Percentiles rank a stretch among this genome's conserved stretches.
Evolutionary conservation across 37 sponge, comb jelly and placozoan species (phyloP).

Genomic region (Spongilla lacustris): DNA sequence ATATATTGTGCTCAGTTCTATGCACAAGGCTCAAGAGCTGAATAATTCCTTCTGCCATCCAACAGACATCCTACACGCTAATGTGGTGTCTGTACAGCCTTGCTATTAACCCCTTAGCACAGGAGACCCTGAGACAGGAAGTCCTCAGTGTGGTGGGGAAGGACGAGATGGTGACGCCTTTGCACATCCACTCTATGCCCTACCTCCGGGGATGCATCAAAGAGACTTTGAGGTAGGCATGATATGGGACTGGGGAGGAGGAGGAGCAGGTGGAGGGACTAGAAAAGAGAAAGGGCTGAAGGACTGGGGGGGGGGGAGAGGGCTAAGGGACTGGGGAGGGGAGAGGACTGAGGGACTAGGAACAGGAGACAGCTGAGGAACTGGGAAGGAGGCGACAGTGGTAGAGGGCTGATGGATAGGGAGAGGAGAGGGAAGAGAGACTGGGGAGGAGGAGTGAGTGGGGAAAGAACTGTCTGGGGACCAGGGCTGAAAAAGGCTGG

Average conservation of each 20-base stretch:
- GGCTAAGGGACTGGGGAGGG: not conserved
- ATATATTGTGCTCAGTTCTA: no score
- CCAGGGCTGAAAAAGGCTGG: no score
- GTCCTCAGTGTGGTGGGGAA: slow-evolving; percentile 19
- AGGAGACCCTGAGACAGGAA: slow-evolving; percentile 35
- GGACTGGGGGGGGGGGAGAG: not conserved
- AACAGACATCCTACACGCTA: slow-evolving; percentile 46
- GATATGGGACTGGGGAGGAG: not conserved
- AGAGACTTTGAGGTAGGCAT: slow-evolving; percentile 42
- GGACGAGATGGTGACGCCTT: slow-evolving; percentile 19
- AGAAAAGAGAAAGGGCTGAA: no score
- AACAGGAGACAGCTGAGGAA: not conserved
- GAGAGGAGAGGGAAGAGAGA: not conserved
- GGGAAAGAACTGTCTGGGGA: no score
- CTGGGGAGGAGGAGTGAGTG: not conserved
- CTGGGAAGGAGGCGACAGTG: not conserved
- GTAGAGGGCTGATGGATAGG: not conserved
- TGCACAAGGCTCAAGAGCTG: no score
- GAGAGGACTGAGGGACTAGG: not conserved
- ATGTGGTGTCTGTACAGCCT: slow-evolving; percentile 35
- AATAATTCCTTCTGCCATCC: no score
- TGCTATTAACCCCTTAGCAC: slow-evolving; percentile 35
- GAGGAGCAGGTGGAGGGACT: not conserved
- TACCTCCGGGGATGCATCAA: slow-evolving; percentile 49
- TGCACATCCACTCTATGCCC: slow-evolving; percentile 29